A percentile compares a stretch with the other conserved stretches of the same genome.
Conservation (phyloP, 2,797 vertebrate genomes). For the Chelon auratus region DNA sequence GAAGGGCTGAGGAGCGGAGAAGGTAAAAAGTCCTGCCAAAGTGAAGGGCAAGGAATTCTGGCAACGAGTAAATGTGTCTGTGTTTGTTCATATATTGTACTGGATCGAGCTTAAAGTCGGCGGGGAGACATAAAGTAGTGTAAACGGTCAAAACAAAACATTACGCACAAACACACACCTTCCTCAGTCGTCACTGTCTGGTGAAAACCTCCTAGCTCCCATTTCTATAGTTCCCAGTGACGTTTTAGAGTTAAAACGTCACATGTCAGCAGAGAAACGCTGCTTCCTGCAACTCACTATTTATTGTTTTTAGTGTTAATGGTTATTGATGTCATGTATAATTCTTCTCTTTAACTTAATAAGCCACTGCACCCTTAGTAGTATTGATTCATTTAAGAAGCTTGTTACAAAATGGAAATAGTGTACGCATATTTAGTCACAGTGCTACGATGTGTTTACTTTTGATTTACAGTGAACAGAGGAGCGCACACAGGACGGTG, state of each 20-base stretch:
- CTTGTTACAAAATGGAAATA: conserved; percentile 67
- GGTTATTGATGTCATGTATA: conserved; percentile 61
- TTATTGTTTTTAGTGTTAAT: conserved; percentile 47
- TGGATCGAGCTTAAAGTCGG: conserved; percentile 66
- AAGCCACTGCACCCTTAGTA: conserved; percentile 56
- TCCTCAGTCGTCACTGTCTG: conserved; percentile 24
- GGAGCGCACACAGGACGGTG: no score
- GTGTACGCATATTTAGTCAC: not conserved
- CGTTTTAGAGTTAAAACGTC: conserved; percentile 5
- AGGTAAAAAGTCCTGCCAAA: conserved; percentile 66
- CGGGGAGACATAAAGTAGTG: conserved; percentile 34
- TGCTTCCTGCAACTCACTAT: not conserved
- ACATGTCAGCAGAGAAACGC: not conserved
- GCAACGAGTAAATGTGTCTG: conserved; percentile 65
- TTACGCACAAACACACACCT: conserved; percentile 13
- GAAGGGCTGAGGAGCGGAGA: conserved; percentile 46
- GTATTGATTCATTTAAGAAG: conserved; percentile 68
- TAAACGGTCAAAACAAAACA: conserved; percentile 13
- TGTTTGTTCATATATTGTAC: conserved; percentile 88
- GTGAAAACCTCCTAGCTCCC: conserved; percentile 6
- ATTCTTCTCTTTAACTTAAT: conserved; percentile 55
- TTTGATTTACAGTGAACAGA: not conserved
- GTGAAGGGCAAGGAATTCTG: conserved; percentile 64
- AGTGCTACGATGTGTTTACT: not conserved
- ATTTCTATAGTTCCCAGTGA: conserved; percentile 9